These are phyloP conservation scores for Scylla paramamosain DNA, from an alignment of 1,140 invertebrate species.

Conservation along the genomic window DNA sequence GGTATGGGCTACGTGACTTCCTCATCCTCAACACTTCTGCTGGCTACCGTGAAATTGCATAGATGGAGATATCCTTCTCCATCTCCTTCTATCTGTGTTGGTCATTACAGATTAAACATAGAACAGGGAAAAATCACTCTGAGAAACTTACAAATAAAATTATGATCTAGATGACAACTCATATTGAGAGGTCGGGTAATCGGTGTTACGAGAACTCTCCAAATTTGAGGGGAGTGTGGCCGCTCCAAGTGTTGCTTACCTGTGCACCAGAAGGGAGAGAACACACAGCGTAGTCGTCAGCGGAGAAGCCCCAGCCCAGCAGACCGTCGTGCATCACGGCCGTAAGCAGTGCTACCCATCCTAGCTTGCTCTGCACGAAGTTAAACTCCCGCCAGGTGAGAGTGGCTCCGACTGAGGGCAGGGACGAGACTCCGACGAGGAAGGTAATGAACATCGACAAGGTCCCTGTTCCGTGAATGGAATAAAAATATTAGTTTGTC, in stretches of 20 bases:
- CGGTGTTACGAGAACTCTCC: too few relatives aligned
- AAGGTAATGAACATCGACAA: constrained; percentile 76
- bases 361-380: constrained; percentile 78
- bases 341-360: constrained; percentile 75
- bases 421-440: constrained; percentile 77
- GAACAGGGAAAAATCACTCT: too few relatives aligned
- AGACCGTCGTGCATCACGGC: constrained; percentile 74
- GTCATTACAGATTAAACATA: too few relatives aligned
- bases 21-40: too few relatives aligned
- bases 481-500: not conserved
- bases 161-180: too few relatives aligned
- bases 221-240: too few relatives aligned
- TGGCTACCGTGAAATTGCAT: too few relatives aligned
- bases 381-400: constrained; percentile 78
- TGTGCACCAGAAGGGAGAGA: constrained; percentile 73
- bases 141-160: too few relatives aligned
- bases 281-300: constrained; percentile 62
- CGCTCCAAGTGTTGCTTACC: not conserved
- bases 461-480: constrained; percentile 42
- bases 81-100: too few relatives aligned
- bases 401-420: constrained; percentile 77
- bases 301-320: constrained; percentile 73
- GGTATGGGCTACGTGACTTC: too few relatives aligned
- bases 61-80: too few relatives aligned
- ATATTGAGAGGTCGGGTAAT: too few relatives aligned